Evolutionary conservation across 2,888 invertebrate genomes (phyloP).

Genomic region (Drosophila conformis): DNA sequence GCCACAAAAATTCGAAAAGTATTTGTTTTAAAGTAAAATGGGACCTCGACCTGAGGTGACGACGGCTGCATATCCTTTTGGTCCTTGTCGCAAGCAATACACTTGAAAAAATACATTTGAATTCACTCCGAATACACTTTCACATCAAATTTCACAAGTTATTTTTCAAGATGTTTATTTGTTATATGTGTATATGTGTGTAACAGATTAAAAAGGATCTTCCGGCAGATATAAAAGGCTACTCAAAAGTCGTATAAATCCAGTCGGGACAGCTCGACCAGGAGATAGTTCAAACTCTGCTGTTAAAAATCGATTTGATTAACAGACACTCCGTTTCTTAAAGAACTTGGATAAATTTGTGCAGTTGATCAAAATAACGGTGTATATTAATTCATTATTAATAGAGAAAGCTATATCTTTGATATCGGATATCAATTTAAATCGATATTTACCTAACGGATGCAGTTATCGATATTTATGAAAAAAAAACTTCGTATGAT

Average conservation of each 20-base stretch:
- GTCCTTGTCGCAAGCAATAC: background rate
- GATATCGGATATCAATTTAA: background rate
- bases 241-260: too few relatives aligned
- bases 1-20: constrained; percentile 54
- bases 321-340: background rate
- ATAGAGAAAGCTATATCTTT: background rate
- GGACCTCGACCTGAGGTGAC: constrained; percentile 49
- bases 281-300: background rate
- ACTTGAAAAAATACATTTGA: background rate
- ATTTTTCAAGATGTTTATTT: background rate
- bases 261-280: background rate
- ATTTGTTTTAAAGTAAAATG: constrained; percentile 60
- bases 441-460: background rate
- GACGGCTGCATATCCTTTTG: background rate
- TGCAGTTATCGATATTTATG: background rate
- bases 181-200: too few relatives aligned
- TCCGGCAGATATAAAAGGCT: background rate
- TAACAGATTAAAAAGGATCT: background rate
- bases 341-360: background rate
- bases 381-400: background rate
- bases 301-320: background rate
- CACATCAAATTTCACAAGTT: background rate
- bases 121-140: background rate
- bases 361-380: background rate
- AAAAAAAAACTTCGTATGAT: background rate